Evolutionary conservation across 2,113 vertebrate genomes (phyloP).

Genomic region (Microcebus jonahi): DNA sequence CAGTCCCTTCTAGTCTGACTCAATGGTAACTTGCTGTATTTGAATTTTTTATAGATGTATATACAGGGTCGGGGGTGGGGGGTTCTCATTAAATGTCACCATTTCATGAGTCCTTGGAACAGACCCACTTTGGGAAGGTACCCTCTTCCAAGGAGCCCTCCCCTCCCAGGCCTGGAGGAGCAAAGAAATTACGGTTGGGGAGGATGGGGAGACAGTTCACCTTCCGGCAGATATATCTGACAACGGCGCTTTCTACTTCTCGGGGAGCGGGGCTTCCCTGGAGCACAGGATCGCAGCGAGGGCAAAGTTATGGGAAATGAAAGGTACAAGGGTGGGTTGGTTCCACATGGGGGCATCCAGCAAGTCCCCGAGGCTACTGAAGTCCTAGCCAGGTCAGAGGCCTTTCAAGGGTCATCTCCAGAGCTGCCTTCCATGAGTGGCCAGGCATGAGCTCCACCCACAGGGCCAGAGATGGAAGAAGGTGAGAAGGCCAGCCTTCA

Average conservation of each 20-base stretch:
- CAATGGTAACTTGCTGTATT: constrained; percentile 83
- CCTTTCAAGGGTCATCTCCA: neutral
- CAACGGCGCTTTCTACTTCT: neutral
- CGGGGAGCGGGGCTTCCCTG: neutral
- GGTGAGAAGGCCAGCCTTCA: neutral
- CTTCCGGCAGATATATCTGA: neutral
- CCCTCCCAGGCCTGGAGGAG: neutral
- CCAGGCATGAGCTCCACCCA: neutral
- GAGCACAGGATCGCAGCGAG: neutral
- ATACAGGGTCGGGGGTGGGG: constrained; percentile 70
- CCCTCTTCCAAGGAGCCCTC: neutral
- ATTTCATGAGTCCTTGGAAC: constrained; percentile 78
- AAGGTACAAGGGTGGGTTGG: neutral
- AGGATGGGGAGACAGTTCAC: neutral
- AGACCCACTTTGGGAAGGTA: constrained; percentile 47
- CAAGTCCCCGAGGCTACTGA: neutral
- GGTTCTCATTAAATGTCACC: constrained; percentile 81
- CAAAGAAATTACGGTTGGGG: neutral
- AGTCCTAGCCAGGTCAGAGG: neutral
- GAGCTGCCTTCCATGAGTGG: neutral
- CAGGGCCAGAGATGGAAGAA: neutral
- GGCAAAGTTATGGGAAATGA: neutral
- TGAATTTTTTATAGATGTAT: constrained; percentile 84
- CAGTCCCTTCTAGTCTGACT: constrained; percentile 80
- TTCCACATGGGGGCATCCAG: neutral